Percentiles rank a stretch among this genome's conserved stretches.
These are phyloP conservation scores for Trisateles emortualis DNA, from an alignment of 2,888 invertebrate species.

Conservation along the genomic window DNA sequence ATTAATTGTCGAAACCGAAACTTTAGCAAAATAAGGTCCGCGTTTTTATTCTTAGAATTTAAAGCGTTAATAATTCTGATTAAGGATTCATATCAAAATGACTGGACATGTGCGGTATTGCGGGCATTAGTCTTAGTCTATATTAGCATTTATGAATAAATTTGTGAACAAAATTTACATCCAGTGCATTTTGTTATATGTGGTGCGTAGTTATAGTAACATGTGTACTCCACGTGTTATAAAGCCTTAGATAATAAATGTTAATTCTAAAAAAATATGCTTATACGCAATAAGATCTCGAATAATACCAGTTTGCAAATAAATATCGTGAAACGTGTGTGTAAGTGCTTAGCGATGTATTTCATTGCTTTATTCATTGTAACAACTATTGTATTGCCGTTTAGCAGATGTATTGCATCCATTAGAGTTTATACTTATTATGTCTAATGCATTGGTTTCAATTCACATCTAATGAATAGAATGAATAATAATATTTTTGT, in stretches of 20 bases:
- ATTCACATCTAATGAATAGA: not conserved
- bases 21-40: too few species aligned
- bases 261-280: not conserved
- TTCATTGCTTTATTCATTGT: constrained; percentile 1
- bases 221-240: constrained; percentile 12
- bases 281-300: constrained; percentile 2
- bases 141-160: not conserved
- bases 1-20: too few species aligned
- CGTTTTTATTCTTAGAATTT: too few species aligned
- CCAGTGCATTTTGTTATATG: constrained; percentile 9
- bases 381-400: not conserved
- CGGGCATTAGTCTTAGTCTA: too few species aligned
- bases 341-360: not conserved
- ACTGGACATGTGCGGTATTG: not conserved
- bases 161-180: too few species aligned
- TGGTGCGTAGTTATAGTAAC: constrained; percentile 6
- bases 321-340: not conserved
- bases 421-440: not conserved
- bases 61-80: too few species aligned
- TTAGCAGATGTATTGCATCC: not conserved
- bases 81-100: too few species aligned
- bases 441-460: not conserved
- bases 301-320: constrained; percentile 5
- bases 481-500: not conserved
- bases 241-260: constrained; percentile 1